Evolutionary conservation across 2,888 invertebrate genomes (phyloP).

Genomic region (Melitaea athalia): DNA sequence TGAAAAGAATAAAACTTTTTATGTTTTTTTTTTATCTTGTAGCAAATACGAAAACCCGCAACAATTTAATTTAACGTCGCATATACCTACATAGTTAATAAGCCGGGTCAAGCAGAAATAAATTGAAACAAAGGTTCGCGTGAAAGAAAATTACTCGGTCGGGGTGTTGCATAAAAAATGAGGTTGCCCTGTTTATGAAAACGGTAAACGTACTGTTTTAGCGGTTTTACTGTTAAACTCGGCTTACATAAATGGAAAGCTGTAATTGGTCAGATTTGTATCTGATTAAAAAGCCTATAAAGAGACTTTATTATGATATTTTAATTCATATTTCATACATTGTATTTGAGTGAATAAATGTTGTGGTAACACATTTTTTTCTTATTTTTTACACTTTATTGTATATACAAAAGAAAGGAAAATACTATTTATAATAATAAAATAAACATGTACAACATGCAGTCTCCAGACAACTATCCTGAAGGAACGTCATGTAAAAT

Average conservation of each 20-base stretch:
- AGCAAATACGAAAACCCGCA: constrained; percentile 5
- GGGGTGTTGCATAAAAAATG: constrained; percentile 51
- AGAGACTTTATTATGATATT: neutral
- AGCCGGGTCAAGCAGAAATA: constrained; percentile 49
- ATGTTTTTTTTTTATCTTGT: constrained; percentile 8
- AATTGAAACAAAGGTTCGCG: constrained; percentile 54
- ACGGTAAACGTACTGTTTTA: constrained; percentile 31
- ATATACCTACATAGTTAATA: constrained; percentile 30
- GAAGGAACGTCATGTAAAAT: too few relatives aligned
- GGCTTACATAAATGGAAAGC: constrained; percentile 6
- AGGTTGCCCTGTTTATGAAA: constrained; percentile 38
- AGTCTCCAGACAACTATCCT: too few relatives aligned
- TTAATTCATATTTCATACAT: neutral
- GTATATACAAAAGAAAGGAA: too few relatives aligned
- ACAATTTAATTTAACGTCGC: constrained; percentile 9
- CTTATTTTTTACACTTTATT: neutral
- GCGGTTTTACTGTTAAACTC: constrained; percentile 15
- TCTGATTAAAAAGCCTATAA: neutral
- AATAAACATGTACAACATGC: too few relatives aligned
- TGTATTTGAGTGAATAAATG: neutral
- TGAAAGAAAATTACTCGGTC: constrained; percentile 57
- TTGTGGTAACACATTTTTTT: too few relatives aligned
- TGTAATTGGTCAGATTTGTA: constrained; percentile 22
- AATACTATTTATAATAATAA: too few relatives aligned
- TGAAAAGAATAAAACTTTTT: constrained; percentile 3